Evolutionary conservation across 2,113 vertebrate genomes (phyloP).

Genomic region (Pimephales promelas): DNA sequence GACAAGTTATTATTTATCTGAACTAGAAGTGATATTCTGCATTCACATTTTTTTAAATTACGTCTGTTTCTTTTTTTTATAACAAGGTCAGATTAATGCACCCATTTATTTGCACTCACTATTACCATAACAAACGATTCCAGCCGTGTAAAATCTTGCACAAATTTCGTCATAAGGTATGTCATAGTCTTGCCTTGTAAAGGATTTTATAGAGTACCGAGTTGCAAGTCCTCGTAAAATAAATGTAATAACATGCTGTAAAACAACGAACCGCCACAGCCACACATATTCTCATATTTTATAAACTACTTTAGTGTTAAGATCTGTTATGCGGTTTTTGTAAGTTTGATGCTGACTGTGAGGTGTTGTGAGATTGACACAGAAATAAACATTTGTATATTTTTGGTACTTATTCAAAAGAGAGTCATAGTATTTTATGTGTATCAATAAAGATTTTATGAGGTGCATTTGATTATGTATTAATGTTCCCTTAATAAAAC

Average conservation of each 20-base stretch:
- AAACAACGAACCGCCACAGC: slow-evolving; percentile 73
- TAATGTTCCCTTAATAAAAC: slow-evolving; percentile 95
- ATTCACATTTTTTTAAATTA: slow-evolving; percentile 18
- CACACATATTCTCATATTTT: slow-evolving; percentile 61
- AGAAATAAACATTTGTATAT: slow-evolving; percentile 67
- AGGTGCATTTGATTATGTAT: slow-evolving; percentile 98
- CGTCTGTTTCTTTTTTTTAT: slow-evolving; percentile 74
- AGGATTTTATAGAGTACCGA: slow-evolving; percentile 78
- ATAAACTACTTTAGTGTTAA: slow-evolving; percentile 59
- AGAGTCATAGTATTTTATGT: slow-evolving; percentile 94
- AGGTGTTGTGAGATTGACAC: slow-evolving; percentile 58
- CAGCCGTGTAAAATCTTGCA: slow-evolving; percentile 68
- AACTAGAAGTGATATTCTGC: background rate
- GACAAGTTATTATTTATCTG: background rate
- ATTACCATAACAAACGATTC: slow-evolving; percentile 58
- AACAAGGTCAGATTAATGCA: slow-evolving; percentile 60
- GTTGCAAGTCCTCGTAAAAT: slow-evolving; percentile 78
- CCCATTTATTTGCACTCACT: slow-evolving; percentile 67
- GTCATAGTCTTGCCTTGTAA: slow-evolving; percentile 73
- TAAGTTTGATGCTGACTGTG: slow-evolving; percentile 58
- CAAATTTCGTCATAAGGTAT: slow-evolving; percentile 67
- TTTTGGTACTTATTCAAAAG: slow-evolving; percentile 77
- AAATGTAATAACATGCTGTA: slow-evolving; percentile 80
- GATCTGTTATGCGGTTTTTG: slow-evolving; percentile 64
- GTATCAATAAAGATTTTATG: slow-evolving; percentile 99